phyloP scores from a whole-genome alignment of 2,113 vertebrate genomes.

The Siniperca chuatsi region DNA sequence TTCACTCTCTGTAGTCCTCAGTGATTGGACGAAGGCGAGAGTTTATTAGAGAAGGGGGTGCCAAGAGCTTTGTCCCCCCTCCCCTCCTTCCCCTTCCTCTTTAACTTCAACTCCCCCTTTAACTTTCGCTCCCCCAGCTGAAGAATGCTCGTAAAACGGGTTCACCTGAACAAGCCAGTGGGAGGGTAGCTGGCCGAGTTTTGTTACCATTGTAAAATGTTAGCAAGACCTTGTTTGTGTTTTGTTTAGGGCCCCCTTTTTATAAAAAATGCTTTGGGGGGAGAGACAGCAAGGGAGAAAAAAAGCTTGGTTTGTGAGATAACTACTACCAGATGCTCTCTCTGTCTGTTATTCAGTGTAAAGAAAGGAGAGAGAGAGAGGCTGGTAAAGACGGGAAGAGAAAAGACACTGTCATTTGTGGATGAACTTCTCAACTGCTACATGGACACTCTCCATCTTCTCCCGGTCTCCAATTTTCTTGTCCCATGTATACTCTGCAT shows the following conservation, averaged over 20 bases:
- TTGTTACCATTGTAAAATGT: constrained; percentile 84
- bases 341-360: constrained; percentile 70
- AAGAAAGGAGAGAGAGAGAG: constrained; percentile 49
- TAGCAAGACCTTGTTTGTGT: constrained; percentile 83
- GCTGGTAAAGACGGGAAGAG: constrained; percentile 50
- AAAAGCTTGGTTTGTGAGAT: constrained; percentile 82
- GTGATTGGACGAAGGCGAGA: constrained; percentile 77
- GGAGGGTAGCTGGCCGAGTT: constrained; percentile 77
- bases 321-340: constrained; percentile 87
- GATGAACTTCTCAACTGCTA: constrained; percentile 76
- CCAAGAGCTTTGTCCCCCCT: constrained; percentile 75
- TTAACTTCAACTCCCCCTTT: constrained; percentile 81
- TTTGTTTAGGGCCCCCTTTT: constrained; percentile 80
- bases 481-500: neutral
- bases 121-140: constrained; percentile 80
- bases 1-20: constrained; percentile 66
- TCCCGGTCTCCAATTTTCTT: constrained; percentile 7
- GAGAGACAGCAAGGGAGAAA: constrained; percentile 68
- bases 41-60: constrained; percentile 80
- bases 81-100: constrained; percentile 72
- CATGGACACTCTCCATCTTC: constrained; percentile 46
- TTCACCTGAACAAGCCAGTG: constrained; percentile 85
- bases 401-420: constrained; percentile 68
- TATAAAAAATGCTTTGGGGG: constrained; percentile 71
- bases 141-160: constrained; percentile 86